These are phyloP conservation scores for Pelosia muscerda DNA, from an alignment of 2,888 invertebrate genomes.

Conservation along the genomic window DNA sequence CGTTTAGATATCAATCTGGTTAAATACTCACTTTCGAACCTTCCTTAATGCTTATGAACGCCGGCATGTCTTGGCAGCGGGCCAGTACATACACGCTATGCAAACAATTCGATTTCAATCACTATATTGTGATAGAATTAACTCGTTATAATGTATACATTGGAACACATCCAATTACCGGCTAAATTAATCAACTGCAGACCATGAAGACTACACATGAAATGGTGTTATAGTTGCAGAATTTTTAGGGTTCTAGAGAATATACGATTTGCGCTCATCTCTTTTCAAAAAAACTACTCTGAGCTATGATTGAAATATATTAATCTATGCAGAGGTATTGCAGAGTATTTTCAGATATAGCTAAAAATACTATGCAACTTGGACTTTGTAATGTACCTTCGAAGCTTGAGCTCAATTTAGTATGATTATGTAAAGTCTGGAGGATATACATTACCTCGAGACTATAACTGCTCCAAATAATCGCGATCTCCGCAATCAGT, in stretches of 20 bases:
- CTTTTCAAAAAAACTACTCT: background rate
- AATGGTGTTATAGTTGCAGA: background rate
- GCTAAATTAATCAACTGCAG: background rate
- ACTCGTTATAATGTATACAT: background rate
- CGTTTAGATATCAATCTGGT: background rate
- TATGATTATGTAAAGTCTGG: background rate
- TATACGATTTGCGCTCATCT: background rate
- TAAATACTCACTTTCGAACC: background rate
- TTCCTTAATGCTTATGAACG: background rate
- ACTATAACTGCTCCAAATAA: too few species aligned
- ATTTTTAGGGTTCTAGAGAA: background rate
- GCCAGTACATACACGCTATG: background rate
- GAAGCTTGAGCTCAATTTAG: background rate
- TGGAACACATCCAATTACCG: slow-evolving; percentile 9
- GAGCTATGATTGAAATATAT: background rate
- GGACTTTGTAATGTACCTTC: background rate
- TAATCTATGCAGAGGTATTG: too few species aligned
- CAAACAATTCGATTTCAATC: slow-evolving; percentile 5
- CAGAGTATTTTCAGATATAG: too few species aligned
- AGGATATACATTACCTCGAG: too few species aligned
- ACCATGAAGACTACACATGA: background rate
- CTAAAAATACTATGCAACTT: background rate
- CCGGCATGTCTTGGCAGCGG: background rate
- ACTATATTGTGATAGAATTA: slow-evolving; percentile 2
- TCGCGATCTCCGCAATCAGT: background rate